These are phyloP conservation scores for Geococcyx californianus DNA, from an alignment of 2,113 vertebrate species.

Conservation along the genomic window DNA sequence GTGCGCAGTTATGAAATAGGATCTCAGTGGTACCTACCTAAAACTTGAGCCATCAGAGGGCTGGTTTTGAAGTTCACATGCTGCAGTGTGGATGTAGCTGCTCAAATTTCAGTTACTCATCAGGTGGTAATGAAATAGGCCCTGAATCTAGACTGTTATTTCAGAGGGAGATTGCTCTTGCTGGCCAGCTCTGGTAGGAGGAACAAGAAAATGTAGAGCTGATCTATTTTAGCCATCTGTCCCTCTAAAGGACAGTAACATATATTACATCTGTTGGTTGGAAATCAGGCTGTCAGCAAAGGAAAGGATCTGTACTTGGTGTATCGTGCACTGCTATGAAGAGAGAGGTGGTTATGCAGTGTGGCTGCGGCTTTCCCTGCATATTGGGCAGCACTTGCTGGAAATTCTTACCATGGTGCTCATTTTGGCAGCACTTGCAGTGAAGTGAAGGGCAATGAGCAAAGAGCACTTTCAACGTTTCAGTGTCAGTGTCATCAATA, in stretches of 20 bases:
- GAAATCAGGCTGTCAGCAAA: slow-evolving; percentile 27
- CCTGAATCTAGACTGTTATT: not conserved
- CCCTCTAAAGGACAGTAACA: not conserved
- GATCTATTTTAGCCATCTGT: slow-evolving; percentile 23
- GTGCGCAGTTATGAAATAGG: not conserved
- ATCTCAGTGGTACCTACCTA: slow-evolving; percentile 3
- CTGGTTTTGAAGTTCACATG: slow-evolving; percentile 40
- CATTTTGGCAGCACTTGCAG: not conserved
- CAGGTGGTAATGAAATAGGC: slow-evolving; percentile 54
- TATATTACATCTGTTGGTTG: not conserved
- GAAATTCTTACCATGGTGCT: not conserved
- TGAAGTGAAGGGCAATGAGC: not conserved
- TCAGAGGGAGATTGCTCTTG: slow-evolving; percentile 3
- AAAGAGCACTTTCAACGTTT: not conserved
- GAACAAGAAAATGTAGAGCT: slow-evolving; percentile 16
- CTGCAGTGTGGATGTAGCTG: slow-evolving; percentile 10
- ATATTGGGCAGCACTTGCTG: not conserved
- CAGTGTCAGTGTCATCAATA: not conserved
- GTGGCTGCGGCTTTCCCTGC: not conserved
- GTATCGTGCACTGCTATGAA: not conserved
- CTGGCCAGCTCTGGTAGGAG: not conserved
- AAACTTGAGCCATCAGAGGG: slow-evolving; percentile 32
- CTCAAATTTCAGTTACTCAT: slow-evolving; percentile 60
- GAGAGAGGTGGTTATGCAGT: not conserved
- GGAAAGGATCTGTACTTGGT: not conserved